Conservation (phyloP, 2,797 vertebrate genomes). For the Scolopax bukidnonensis region DNA sequence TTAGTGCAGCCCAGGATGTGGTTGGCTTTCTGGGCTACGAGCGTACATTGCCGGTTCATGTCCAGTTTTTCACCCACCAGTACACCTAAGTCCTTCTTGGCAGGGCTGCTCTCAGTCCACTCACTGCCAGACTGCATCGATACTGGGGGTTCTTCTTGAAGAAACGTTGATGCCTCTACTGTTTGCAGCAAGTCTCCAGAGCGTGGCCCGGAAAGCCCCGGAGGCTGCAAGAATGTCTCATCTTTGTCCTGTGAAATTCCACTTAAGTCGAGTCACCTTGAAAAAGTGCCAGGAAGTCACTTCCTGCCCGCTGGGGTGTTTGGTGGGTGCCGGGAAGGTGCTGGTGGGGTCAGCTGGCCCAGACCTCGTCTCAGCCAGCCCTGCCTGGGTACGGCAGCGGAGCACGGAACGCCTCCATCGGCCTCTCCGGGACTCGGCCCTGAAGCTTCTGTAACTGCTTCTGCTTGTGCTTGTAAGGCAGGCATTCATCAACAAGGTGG, state of each 20-base stretch:
- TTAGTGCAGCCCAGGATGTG: fast-evolving
- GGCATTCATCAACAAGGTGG: background rate
- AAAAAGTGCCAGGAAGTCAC: background rate
- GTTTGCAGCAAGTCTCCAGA: background rate
- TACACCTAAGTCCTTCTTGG: background rate
- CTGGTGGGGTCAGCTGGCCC: background rate
- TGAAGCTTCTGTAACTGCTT: background rate
- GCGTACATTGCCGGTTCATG: fast-evolving
- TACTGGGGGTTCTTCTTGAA: background rate
- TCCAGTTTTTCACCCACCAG: background rate
- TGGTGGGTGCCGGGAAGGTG: background rate
- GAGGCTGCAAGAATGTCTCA: fast-evolving
- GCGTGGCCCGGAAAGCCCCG: background rate
- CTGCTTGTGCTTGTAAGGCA: background rate
- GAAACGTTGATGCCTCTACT: fast-evolving
- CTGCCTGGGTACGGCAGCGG: background rate
- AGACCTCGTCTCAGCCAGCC: fast-evolving
- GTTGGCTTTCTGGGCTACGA: background rate
- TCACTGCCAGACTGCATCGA: too few species aligned
- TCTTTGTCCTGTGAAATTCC: background rate
- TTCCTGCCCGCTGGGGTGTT: fast-evolving
- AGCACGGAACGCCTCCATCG: fast-evolving
- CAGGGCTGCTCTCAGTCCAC: background rate
- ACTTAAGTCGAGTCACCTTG: background rate
- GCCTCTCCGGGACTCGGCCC: background rate